Percentiles rank a stretch among this genome's conserved stretches.
These are phyloP conservation scores for Bos javanicus DNA, from an alignment of 2,113 vertebrate genomes.

Conservation along the genomic window DNA sequence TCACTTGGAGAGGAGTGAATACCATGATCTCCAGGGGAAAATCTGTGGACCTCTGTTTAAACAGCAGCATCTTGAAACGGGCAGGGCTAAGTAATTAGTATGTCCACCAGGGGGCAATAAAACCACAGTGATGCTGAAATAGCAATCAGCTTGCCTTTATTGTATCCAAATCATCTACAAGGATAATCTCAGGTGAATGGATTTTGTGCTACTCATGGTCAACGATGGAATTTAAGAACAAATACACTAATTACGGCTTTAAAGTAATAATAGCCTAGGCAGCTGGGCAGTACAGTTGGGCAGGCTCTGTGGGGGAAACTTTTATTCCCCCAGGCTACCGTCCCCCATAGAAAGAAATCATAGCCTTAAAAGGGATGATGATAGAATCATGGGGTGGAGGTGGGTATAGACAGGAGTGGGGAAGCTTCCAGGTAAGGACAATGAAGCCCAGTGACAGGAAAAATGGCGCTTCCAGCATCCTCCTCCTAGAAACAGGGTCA, in stretches of 20 bases:
- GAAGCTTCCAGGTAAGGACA: neutral
- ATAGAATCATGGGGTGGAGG: neutral
- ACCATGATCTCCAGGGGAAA: neutral
- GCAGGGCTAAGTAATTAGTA: conserved; percentile 50
- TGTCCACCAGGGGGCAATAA: conserved; percentile 68
- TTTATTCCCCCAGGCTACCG: neutral
- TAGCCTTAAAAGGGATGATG: neutral
- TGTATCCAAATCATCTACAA: conserved; percentile 1
- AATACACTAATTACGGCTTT: conserved; percentile 37
- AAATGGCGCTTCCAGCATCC: neutral
- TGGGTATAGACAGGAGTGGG: neutral
- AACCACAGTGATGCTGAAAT: conserved; percentile 22
- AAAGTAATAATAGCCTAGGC: neutral
- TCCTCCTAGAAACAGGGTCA: neutral
- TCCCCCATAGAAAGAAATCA: neutral
- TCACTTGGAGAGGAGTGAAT: neutral
- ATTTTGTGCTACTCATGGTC: neutral
- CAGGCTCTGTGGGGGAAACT: neutral
- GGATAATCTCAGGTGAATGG: conserved; percentile 32
- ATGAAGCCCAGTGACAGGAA: neutral
- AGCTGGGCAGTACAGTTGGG: neutral
- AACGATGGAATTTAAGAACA: neutral
- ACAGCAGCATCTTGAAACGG: neutral
- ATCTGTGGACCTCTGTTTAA: neutral
- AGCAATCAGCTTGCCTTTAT: neutral